These are phyloP conservation scores for Anthoscopus minutus DNA, from an alignment of 2,113 vertebrate genomes.

Conservation along the genomic window DNA sequence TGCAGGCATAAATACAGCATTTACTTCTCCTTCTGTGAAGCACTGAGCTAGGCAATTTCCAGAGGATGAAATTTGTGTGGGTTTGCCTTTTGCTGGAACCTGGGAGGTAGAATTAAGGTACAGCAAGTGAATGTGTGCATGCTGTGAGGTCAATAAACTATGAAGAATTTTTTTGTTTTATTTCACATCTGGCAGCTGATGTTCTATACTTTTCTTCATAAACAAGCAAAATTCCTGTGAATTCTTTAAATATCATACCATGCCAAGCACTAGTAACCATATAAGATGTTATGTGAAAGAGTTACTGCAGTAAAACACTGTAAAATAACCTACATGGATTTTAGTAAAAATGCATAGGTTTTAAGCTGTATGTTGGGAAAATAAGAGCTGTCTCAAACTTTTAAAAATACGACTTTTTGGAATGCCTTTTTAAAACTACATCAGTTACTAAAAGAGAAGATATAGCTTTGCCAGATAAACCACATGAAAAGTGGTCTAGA, in stretches of 20 bases:
- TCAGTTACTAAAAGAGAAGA: background rate
- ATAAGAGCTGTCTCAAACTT: background rate
- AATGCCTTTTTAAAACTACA: background rate
- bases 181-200: background rate
- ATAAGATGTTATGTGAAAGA: background rate
- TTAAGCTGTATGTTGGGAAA: background rate
- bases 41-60: background rate
- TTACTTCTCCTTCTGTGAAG: background rate
- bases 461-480: background rate
- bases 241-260: background rate
- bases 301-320: background rate
- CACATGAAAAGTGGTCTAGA: accelerated
- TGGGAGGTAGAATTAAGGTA: background rate
- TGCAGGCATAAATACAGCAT: background rate
- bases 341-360: background rate
- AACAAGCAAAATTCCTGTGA: background rate
- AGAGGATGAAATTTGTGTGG: background rate
- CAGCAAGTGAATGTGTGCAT: background rate
- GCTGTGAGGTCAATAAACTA: background rate
- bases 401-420: background rate
- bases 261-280: background rate
- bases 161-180: background rate
- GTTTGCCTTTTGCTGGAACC: background rate
- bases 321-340: background rate
- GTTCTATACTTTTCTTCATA: background rate